Percentiles rank a stretch among this genome's conserved stretches.
These are phyloP conservation scores for Aelia acuminata DNA, from an alignment of 2,888 invertebrate species.

Conservation along the genomic window DNA sequence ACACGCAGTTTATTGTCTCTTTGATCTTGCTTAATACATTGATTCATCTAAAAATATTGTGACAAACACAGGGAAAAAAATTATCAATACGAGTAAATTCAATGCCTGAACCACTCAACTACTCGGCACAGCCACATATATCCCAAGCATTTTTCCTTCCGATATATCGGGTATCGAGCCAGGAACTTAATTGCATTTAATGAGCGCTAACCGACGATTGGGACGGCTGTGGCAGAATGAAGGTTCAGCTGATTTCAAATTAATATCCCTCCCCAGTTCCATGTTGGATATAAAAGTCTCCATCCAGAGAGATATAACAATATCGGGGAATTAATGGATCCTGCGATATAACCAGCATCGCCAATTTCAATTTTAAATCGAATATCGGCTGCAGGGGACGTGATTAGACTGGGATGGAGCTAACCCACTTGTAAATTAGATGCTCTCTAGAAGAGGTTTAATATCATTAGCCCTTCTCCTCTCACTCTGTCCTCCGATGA, in stretches of 20 bases:
- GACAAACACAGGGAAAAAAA: too few relatives aligned
- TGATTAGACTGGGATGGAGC: background rate
- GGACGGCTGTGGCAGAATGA: background rate
- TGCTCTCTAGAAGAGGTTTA: constrained; percentile 10
- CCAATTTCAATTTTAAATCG: constrained; percentile 22
- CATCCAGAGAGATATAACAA: background rate
- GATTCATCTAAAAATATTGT: too few relatives aligned
- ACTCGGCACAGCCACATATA: too few relatives aligned
- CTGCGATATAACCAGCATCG: constrained; percentile 17
- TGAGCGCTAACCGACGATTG: background rate
- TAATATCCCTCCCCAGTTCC: background rate
- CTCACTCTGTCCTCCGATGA: background rate
- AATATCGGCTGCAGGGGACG: constrained; percentile 14
- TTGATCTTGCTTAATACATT: too few relatives aligned
- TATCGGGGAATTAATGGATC: background rate
- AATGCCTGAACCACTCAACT: too few relatives aligned
- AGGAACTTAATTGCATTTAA: background rate
- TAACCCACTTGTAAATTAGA: constrained; percentile 18
- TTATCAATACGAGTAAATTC: too few relatives aligned
- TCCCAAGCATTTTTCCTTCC: background rate
- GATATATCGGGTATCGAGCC: background rate
- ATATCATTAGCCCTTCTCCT: background rate
- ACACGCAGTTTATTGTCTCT: too few relatives aligned
- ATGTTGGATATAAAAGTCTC: background rate
- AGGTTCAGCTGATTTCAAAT: background rate